Conservation (phyloP, 2,113 vertebrate genomes). For the Leptobrachium ailaonicum region DNA sequence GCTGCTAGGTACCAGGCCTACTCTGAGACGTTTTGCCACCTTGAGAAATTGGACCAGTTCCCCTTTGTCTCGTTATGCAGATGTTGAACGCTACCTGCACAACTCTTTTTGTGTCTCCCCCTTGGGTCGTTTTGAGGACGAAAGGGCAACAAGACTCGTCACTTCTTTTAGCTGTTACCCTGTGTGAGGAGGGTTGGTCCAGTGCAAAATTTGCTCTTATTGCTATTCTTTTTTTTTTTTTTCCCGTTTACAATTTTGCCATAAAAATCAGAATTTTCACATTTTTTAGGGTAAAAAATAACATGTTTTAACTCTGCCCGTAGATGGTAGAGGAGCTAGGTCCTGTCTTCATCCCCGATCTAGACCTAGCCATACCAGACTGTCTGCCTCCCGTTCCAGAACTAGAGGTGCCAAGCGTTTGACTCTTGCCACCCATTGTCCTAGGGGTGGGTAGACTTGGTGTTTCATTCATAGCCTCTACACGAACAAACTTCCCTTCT, state of each 20-base stretch:
- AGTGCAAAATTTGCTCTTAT: conserved; percentile 33
- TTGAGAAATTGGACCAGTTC: background rate
- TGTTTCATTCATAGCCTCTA: background rate
- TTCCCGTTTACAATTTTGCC: background rate
- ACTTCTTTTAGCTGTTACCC: too few species aligned
- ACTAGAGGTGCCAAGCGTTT: background rate
- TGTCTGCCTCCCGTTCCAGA: background rate
- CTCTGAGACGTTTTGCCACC: background rate
- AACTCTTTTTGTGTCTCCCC: too few species aligned
- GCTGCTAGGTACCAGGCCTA: background rate
- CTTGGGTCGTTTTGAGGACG: too few species aligned
- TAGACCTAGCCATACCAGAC: background rate
- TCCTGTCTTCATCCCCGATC: background rate
- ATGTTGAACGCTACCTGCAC: too few species aligned
- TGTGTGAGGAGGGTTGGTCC: background rate
- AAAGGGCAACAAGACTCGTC: too few species aligned
- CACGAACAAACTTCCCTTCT: background rate
- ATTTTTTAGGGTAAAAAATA: conserved; percentile 26
- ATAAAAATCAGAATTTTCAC: conserved; percentile 34
- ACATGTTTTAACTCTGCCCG: background rate
- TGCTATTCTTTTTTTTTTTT: conserved; percentile 18
- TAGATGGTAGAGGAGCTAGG: background rate
- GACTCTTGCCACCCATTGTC: background rate
- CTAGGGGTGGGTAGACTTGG: background rate
- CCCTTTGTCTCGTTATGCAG: background rate